Conservation (phyloP, 35 echinoderm and acorn worm genomes). For the Acanthaster planci region DNA sequence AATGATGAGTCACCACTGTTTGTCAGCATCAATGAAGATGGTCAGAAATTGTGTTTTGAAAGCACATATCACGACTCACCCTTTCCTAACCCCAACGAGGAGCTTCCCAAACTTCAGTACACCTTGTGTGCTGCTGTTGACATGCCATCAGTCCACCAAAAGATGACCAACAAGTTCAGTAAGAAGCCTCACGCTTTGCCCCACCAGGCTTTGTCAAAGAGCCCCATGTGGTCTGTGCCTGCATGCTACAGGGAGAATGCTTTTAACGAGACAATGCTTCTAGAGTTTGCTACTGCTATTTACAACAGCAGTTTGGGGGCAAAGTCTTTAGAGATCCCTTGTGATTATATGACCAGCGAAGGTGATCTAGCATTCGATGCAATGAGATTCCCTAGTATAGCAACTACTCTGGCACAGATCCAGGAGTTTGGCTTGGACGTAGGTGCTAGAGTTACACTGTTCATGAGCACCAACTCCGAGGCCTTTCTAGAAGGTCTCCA, state of each 20-base stretch:
- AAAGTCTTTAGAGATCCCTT: constrained; percentile 66
- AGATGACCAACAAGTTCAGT: constrained; percentile 40
- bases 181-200: constrained; percentile 19
- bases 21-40: constrained; percentile 44
- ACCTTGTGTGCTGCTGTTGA: constrained; percentile 39
- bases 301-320: constrained; percentile 12
- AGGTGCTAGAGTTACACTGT: constrained; percentile 55
- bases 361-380: constrained; percentile 80
- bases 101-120: constrained; percentile 32
- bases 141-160: constrained; percentile 38
- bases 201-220: not conserved
- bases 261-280: constrained; percentile 14
- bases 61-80: constrained; percentile 19
- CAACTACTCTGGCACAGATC: constrained; percentile 37
- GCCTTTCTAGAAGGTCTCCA: constrained; percentile 54
- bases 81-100: constrained; percentile 22
- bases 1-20: constrained; percentile 43
- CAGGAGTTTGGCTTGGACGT: constrained; percentile 53
- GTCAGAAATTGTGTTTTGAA: constrained; percentile 45
- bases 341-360: constrained; percentile 46
- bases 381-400: constrained; percentile 47
- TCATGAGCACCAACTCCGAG: constrained; percentile 60
- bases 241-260: not conserved
- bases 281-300: constrained; percentile 22
- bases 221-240: constrained; percentile 45